These are phyloP conservation scores for Hydractinia echinata DNA, from an alignment of 30 jellyfish, hydroid and myxozoan genomes.

Conservation along the genomic window DNA sequence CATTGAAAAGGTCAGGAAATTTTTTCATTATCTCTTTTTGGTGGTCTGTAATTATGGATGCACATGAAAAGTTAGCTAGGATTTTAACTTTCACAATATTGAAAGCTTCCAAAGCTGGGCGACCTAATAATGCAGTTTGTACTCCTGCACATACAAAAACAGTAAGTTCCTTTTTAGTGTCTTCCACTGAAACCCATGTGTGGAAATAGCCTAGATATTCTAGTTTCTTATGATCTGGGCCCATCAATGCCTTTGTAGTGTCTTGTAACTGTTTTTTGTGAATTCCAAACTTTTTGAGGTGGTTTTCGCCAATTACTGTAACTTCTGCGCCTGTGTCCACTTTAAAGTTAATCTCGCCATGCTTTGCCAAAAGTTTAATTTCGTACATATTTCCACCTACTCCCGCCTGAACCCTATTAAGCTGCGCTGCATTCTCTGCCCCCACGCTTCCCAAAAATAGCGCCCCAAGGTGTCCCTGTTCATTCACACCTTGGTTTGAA, in stretches of 20 bases:
- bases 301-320: slow-evolving; percentile 24
- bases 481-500: too few relatives aligned
- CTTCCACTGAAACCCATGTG: not conserved
- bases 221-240: slow-evolving; percentile 18
- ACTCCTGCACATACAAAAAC: slow-evolving; percentile 5
- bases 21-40: not conserved
- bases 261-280: not conserved
- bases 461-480: too few relatives aligned
- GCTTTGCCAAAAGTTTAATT: too few relatives aligned
- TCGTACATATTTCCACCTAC: too few relatives aligned
- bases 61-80: too few relatives aligned
- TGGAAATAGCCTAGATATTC: slow-evolving; percentile 23
- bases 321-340: slow-evolving; percentile 45
- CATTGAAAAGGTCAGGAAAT: slow-evolving; percentile 24
- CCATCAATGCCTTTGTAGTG: not conserved
- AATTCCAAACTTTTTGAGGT: not conserved
- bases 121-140: slow-evolving; percentile 11
- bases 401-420: too few relatives aligned
- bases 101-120: too few relatives aligned
- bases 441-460: too few relatives aligned
- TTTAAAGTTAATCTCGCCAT: slow-evolving; percentile 1
- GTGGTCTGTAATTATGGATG: not conserved
- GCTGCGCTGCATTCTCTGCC: too few relatives aligned
- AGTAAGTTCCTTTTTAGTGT: not conserved
- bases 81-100: too few relatives aligned